Conservation (phyloP, 37 sponge, comb jelly and placozoan genomes). For the Geodia barretti region DNA sequence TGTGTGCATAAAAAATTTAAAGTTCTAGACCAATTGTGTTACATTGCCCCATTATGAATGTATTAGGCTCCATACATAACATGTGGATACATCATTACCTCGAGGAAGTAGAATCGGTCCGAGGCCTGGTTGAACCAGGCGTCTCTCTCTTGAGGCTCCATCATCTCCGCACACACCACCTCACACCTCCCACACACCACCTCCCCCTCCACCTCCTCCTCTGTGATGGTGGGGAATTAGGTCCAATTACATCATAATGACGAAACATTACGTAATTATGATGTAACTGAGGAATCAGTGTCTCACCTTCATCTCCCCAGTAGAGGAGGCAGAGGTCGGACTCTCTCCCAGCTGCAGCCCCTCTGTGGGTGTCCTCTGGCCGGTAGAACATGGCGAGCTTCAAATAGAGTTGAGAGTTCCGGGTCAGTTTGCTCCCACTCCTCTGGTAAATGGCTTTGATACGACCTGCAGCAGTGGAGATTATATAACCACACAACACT, state of each 20-base stretch:
- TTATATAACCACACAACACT: no score
- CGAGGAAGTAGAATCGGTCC: conserved; percentile 75
- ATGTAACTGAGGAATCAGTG: background rate
- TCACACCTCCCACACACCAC: conserved; percentile 74
- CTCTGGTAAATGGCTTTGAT: conserved; percentile 37
- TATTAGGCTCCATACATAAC: no score
- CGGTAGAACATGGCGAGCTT: conserved; percentile 69
- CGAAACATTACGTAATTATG: background rate
- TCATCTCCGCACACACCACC: conserved; percentile 66
- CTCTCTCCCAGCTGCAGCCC: conserved; percentile 13
- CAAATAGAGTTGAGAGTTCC: conserved; percentile 9
- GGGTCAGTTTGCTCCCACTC: conserved; percentile 6
- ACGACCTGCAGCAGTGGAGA: conserved; percentile 52
- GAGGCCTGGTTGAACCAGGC: conserved; percentile 43
- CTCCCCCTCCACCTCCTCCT: conserved; percentile 51
- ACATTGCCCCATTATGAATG: no score
- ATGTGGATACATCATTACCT: no score
- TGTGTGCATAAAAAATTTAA: no score
- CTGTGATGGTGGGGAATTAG: background rate
- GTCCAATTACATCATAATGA: background rate
- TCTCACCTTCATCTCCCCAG: conserved; percentile 66
- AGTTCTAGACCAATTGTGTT: no score
- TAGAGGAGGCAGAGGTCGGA: conserved; percentile 83
- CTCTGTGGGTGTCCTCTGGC: conserved; percentile 78
- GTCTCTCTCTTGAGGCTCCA: conserved; percentile 33